Base-by-base conservation (phyloP, 2,888 invertebrate genomes). In the Hydroisotoma schaefferi region DNA sequence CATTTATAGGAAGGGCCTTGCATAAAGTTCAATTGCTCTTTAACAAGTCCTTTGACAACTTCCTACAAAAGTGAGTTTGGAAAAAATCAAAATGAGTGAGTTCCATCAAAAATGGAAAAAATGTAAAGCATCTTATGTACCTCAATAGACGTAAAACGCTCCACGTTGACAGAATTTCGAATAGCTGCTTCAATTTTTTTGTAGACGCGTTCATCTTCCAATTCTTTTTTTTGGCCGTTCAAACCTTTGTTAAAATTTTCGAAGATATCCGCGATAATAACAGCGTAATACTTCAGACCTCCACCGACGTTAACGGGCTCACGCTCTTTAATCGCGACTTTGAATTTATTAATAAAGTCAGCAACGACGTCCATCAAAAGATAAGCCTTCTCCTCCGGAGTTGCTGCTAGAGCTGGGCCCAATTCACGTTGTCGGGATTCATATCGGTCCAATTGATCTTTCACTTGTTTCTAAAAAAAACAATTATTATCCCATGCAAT, bases 141-240 rank as follows among this genome's bases (percentile, higher is more conserved):
- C 37, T 29, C 33, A 22, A 33, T 22, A 3, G 52, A 52, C 3
- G 22, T 25, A n/a, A 52, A 52, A 5, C 52, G 5, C 22, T 52
- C 52, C 18, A 33, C 8, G 18, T 52, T 52, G 3, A 5, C 23
- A 2, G 33, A 29, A 6, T 37, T 5, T 22, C 18, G 22, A 20
- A 52, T n/a, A 4, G 6, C 37, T 15, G 3, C 8, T 5, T 22
- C 2, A 6, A 52, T 23, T 37, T 52, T 28, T 2, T 18, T 6
- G 12, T 6, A 4, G n/a, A 49, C 4, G 18, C 28, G 28, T 29
- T 28, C 28, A 28, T 26, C 23, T 49, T 25, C 18, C 18, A 49
- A 10, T 20, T 49, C 25, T 18, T 49, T n/a, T n/a, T n/a, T n/a
- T n/a, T n/a, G n/a, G n/a, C n/a, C n/a, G n/a, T n/a, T n/a, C n/a